Evolutionary conservation across 2,888 invertebrate genomes (phyloP).

Genomic region (Amorpha juglandis): DNA sequence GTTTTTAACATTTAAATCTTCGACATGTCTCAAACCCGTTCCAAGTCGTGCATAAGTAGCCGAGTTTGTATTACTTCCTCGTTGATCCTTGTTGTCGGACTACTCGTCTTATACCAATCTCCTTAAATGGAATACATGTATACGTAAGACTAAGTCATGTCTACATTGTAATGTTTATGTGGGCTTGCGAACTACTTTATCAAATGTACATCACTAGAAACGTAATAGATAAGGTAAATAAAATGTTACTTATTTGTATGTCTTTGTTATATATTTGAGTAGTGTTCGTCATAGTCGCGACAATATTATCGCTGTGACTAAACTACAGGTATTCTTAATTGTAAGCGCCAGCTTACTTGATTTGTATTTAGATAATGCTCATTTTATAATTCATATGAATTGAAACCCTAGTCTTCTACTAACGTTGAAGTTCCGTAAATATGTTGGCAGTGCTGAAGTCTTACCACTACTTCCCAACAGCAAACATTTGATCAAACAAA

Average conservation of each 20-base stretch:
- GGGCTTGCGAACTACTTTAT: conserved; percentile 8
- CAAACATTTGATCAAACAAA: no score
- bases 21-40: conserved; percentile 47
- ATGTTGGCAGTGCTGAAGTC: no score
- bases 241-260: neutral
- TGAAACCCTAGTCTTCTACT: no score
- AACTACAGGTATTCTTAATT: no score
- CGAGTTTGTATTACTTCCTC: conserved; percentile 44
- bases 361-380: no score
- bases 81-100: conserved; percentile 39
- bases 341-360: no score
- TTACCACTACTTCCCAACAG: no score
- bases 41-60: conserved; percentile 36
- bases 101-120: conserved; percentile 29
- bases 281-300: no score
- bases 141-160: conserved; percentile 8
- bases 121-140: conserved; percentile 17
- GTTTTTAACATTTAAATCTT: conserved; percentile 48
- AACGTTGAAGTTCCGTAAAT: no score
- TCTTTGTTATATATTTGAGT: neutral
- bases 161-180: conserved; percentile 7
- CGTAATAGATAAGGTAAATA: neutral
- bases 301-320: no score
- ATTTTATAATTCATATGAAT: no score
- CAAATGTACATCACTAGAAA: conserved; percentile 17